Percentiles rank a stretch among this genome's conserved stretches.
Conservation (phyloP, 2,113 vertebrate genomes). For the Prinia subflava region DNA sequence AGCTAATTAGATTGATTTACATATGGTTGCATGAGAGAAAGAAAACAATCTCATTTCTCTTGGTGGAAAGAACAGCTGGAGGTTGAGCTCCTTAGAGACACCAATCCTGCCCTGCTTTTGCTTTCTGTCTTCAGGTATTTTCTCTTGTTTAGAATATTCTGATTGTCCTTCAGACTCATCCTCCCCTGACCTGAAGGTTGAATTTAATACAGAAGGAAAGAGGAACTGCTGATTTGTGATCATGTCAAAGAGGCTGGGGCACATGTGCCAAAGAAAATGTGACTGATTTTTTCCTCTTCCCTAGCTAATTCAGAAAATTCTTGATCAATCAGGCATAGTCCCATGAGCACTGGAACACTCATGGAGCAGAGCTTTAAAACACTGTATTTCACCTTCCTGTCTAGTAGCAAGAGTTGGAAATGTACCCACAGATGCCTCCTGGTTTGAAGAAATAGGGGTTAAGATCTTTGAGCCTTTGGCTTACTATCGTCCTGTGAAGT, state of each 20-base stretch:
- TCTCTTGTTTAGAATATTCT: background rate
- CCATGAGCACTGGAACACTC: background rate
- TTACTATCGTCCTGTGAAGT: background rate
- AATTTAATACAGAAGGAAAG: background rate
- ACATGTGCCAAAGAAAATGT: background rate
- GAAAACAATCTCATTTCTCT: slow-evolving; percentile 23
- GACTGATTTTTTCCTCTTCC: background rate
- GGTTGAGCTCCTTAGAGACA: background rate
- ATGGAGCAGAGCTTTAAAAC: background rate
- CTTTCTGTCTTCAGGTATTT: background rate
- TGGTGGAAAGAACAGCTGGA: background rate
- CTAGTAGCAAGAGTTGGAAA: background rate
- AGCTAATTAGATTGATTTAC: slow-evolving; percentile 45
- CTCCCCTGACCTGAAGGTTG: background rate
- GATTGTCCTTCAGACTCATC: background rate
- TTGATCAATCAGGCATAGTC: background rate
- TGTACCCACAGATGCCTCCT: background rate
- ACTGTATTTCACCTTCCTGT: background rate
- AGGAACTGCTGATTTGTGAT: background rate
- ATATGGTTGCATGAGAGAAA: slow-evolving; percentile 22
- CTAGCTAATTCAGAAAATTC: background rate
- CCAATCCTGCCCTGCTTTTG: background rate
- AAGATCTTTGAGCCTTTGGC: background rate
- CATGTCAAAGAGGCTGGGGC: background rate
- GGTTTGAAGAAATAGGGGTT: background rate